These are phyloP conservation scores for Caerostris extrusa DNA, from an alignment of 1,140 invertebrate species.

Conservation along the genomic window DNA sequence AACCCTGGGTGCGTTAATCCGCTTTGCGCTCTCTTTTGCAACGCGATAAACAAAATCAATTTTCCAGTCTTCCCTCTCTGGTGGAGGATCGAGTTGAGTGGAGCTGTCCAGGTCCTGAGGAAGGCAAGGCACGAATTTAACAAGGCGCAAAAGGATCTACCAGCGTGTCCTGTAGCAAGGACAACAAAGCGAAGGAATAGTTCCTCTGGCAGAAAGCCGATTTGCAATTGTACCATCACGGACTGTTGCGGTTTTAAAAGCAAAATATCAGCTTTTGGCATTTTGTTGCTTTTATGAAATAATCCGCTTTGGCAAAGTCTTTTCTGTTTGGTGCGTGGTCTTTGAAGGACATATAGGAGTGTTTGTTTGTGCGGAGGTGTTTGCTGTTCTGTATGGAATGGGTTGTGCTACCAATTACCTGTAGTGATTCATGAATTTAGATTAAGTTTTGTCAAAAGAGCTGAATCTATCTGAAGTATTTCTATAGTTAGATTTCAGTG, in stretches of 20 bases:
- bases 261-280: constrained; percentile 50
- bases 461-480: too few species aligned
- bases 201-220: constrained; percentile 52
- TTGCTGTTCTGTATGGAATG: neutral
- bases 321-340: neutral
- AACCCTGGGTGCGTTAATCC: constrained; percentile 64
- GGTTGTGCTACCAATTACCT: neutral
- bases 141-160: constrained; percentile 25
- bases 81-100: neutral
- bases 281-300: constrained; percentile 40
- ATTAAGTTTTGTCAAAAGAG: neutral
- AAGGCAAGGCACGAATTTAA: neutral
- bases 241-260: constrained; percentile 40
- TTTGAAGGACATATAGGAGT: neutral
- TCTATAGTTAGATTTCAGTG: too few species aligned
- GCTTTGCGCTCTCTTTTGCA: constrained; percentile 41
- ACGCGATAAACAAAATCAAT: constrained; percentile 71
- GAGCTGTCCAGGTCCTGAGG: neutral
- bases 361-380: neutral
- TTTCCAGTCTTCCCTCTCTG: constrained; percentile 49
- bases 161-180: neutral
- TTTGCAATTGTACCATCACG: constrained; percentile 34
- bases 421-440: neutral
- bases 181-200: neutral
- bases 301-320: constrained; percentile 61